Percentiles rank a stretch among this genome's conserved stretches.
Evolutionary conservation across 1,140 invertebrate species (phyloP).

Genomic region (Trialeurodes vaporariorum): DNA sequence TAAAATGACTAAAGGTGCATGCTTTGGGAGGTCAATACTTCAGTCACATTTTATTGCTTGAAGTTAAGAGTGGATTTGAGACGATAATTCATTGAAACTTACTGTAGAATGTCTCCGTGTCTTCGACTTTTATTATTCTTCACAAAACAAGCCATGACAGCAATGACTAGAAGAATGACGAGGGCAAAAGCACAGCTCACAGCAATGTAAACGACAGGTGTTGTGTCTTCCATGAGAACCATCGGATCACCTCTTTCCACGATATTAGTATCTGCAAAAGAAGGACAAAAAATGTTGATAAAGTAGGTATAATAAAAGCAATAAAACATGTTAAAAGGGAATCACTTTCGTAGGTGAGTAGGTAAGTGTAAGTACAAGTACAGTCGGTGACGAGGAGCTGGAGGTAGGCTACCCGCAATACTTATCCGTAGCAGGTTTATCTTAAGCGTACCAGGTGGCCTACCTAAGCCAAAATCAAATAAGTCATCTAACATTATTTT

Average conservation of each 20-base stretch:
- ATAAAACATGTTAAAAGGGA: not conserved
- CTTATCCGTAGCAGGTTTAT: too few species aligned
- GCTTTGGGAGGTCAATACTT: too few species aligned
- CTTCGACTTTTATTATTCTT: slow-evolving; percentile 19
- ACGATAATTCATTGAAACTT: not conserved
- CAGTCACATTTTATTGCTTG: slow-evolving; percentile 8
- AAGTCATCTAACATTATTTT: too few species aligned
- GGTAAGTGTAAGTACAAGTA: too few species aligned
- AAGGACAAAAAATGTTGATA: not conserved
- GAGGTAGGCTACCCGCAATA: too few species aligned
- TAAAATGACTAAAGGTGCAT: too few species aligned
- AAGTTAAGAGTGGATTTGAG: slow-evolving; percentile 9
- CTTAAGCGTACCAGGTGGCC: too few species aligned
- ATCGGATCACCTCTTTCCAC: not conserved
- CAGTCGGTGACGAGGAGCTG: too few species aligned
- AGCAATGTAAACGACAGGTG: slow-evolving; percentile 18
- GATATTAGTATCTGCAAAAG: not conserved
- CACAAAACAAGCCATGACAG: slow-evolving; percentile 20
- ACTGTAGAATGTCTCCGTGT: slow-evolving; percentile 19
- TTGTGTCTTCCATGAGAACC: slow-evolving; percentile 8
- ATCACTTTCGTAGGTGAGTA: too few species aligned
- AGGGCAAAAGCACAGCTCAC: slow-evolving; percentile 24
- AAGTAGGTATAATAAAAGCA: slow-evolving; percentile 9
- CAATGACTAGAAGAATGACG: slow-evolving; percentile 21
- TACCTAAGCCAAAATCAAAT: too few species aligned